Conservation (phyloP, 2,888 invertebrate species). For the Drosophila quasianomalipes region DNA sequence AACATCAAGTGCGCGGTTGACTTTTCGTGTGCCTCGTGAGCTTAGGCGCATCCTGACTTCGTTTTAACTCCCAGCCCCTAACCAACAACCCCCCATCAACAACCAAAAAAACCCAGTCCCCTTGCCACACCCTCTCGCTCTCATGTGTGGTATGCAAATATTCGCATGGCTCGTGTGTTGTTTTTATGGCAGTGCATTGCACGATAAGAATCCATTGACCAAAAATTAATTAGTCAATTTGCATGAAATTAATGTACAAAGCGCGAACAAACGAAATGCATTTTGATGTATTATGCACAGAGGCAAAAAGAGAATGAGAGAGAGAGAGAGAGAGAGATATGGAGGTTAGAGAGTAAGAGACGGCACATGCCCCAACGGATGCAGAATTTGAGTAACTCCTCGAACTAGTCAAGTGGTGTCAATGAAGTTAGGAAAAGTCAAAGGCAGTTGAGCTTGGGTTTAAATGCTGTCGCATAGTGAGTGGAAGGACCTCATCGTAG, state of each 20-base stretch:
- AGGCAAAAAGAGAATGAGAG: neutral
- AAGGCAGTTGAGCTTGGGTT: neutral
- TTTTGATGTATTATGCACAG: constrained; percentile 50
- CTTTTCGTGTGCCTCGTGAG: constrained; percentile 29
- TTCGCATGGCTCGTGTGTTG: constrained; percentile 26
- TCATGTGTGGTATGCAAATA: constrained; percentile 42
- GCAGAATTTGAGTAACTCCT: neutral
- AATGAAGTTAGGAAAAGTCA: neutral
- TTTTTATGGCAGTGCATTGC: constrained; percentile 65
- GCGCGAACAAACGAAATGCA: constrained; percentile 77
- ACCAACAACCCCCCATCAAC: constrained; percentile 1
- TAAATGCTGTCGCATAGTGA: neutral
- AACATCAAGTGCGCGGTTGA: constrained; percentile 57
- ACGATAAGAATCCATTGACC: constrained; percentile 81
- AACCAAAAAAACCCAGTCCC: neutral
- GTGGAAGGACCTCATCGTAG: neutral
- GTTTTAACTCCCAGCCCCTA: constrained; percentile 8
- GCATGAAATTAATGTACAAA: constrained; percentile 80
- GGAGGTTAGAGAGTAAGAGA: neutral
- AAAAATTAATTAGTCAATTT: constrained; percentile 83
- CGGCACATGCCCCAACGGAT: constrained; percentile 41
- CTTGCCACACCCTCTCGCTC: constrained; percentile 15
- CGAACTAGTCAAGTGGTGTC: neutral
- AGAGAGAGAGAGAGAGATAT: neutral
- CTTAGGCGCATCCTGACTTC: constrained; percentile 49